Base-by-base conservation (phyloP, 2,888 invertebrate species). In the Agrochola macilenta region DNA sequence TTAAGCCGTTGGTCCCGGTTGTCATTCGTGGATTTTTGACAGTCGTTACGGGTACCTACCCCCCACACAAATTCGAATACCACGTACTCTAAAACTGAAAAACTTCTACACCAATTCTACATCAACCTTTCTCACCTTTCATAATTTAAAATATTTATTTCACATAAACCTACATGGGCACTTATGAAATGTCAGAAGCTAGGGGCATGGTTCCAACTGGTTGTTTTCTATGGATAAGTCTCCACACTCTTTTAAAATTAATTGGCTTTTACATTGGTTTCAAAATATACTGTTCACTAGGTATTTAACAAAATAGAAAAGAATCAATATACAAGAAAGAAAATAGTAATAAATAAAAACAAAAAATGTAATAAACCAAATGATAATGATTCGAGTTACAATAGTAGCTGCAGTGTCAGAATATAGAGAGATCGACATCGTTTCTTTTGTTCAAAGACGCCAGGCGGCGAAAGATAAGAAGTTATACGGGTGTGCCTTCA, bases 401-500 rank as follows among this genome's bases (percentile, higher is more conserved):
- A 49, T 35, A 70, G 84, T 85, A 86, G 60, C 11, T 11, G 0
- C 63, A 54, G 54, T 57, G 69, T 17, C 14, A 49, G n/a, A 39
- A 43, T 69, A 39, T 54, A 75, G 61, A 43, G 68, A 82, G 64
- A 82, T 76, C 84, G 78, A 74, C 70, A 80, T n/a, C 69, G 69
- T 84, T 88, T 85, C 79, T 83, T 87, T 89, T 89, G 85, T 89
- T 83, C 74, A 23, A 30, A 66, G 70, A 76, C 77, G 83, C 75
- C 74, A 82, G 86, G 79, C 78, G 58, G 68, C 74, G 54, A 68
- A 76, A 26, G 88, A 88, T 89, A 89, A 87, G 87, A 81, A 89
- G 86, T 82, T 83, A 86, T 83, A 81, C 86, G 87, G 82, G 87
- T 83, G 83, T 82, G 83, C 79, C 71, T 83, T 81, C 76, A 78